Evolutionary conservation across 2,113 vertebrate genomes (phyloP), one percentile per base, ranked within the genome.

Genomic region (Colinus virginianus): DNA sequence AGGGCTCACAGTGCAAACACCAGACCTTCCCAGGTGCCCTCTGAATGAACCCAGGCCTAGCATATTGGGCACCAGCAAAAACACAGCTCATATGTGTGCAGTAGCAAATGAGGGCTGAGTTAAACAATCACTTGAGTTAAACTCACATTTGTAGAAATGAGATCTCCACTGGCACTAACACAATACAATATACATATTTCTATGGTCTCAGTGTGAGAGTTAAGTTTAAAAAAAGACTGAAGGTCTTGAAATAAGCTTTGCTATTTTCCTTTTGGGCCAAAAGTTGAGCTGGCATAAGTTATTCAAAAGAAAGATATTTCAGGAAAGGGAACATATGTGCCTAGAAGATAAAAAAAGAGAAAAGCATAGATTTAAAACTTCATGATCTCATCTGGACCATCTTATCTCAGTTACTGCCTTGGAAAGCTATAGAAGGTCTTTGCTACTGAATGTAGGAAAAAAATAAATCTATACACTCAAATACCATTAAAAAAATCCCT

Each of bases 321-420:
- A 70, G 48, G 43, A 93, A 90, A 92, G 26, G 53, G 8, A 97
- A 84, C 77, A 80, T 95, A 53, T 45, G 38, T 5, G 7, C 16
- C 58, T 78, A 46, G 58, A 32, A 58, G 51, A 53, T 53, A 78
- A 62, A 26, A 25, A 48, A 69, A 36, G 51, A 48, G 93, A 67
- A 75, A 87, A 30, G 18, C 1, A 30, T 26, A 45, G 63, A 94
- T 71, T 85, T 67, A 87, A 96, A 90, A 56, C 9, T 87, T 94
- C 30, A 46, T 93, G 1, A 68, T 91, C 72, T 95, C 51, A 84
- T 90, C 94, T 94, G 77, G 43, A 78, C 13, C 13, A 61, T 80
- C 51, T 68, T 84, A 48, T 28, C 17, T 88, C 56, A 91, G 36
- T 94, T 90, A 90, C 25, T 88, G 42, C 51, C 43, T 56, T 71